Conservation (phyloP, 2,113 vertebrate genomes). For the Erythrolamprus reginae region DNA sequence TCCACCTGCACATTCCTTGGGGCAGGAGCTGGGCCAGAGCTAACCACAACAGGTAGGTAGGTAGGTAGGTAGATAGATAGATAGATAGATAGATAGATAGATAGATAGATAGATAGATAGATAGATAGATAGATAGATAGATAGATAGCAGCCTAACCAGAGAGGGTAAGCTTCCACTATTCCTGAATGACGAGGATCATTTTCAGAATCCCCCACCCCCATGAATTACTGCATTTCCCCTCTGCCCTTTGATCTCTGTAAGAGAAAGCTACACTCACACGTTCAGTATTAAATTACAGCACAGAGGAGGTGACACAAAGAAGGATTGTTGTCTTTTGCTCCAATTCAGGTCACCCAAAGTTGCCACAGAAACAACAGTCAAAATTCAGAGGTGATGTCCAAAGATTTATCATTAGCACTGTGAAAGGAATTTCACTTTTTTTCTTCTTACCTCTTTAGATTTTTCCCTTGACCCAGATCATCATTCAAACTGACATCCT, state of each 20-base stretch:
- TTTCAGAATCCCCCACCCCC: background rate
- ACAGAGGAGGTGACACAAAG: background rate
- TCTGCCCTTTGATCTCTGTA: background rate
- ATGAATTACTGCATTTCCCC: background rate
- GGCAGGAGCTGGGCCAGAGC: too few species aligned
- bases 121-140: too few species aligned
- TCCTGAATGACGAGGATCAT: background rate
- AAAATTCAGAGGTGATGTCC: background rate
- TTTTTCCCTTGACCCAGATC: background rate
- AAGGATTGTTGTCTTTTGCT: background rate
- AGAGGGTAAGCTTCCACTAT: background rate
- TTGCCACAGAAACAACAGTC: background rate
- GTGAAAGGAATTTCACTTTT: background rate
- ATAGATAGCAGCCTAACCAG: background rate
- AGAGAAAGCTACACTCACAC: background rate
- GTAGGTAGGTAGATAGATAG: too few species aligned
- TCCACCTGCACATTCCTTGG: too few species aligned
- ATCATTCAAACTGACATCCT: background rate
- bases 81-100: too few species aligned
- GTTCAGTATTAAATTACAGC: background rate
- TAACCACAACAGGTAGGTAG: too few species aligned
- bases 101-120: too few species aligned
- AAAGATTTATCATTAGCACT: background rate
- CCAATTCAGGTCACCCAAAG: background rate
- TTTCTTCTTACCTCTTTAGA: background rate